Conservation (phyloP, 2,113 vertebrate genomes). For the Labeo rohita region DNA sequence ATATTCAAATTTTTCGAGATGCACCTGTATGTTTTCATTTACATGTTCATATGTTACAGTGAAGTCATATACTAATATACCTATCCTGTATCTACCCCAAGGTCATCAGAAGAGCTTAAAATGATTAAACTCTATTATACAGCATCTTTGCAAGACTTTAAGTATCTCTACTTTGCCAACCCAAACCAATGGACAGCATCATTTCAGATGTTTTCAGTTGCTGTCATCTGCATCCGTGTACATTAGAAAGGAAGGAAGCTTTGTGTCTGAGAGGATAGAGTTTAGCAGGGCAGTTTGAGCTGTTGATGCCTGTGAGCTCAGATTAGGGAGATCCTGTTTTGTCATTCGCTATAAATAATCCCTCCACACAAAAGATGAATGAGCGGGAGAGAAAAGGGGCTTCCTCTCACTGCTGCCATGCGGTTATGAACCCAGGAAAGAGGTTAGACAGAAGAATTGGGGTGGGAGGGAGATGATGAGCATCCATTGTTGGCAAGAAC, state of each 20-base stretch:
- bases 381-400: background rate
- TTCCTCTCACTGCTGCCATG: slow-evolving; percentile 35
- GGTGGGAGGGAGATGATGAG: background rate
- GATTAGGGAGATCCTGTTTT: slow-evolving; percentile 42
- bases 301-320: slow-evolving; percentile 8
- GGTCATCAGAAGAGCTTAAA: background rate
- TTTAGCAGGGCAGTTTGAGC: slow-evolving; percentile 6
- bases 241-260: slow-evolving; percentile 50
- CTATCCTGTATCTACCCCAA: background rate
- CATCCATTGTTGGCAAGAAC: background rate
- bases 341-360: slow-evolving; percentile 46
- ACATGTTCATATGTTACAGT: background rate
- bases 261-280: slow-evolving; percentile 42
- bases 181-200: background rate
- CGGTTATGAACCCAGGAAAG: slow-evolving; percentile 23
- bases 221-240: slow-evolving; percentile 48
- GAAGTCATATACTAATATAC: background rate
- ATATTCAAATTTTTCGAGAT: too few species aligned
- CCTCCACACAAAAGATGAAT: slow-evolving; percentile 36
- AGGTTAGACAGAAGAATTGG: slow-evolving; percentile 23
- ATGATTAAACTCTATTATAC: background rate
- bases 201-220: slow-evolving; percentile 52
- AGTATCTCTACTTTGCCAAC: background rate
- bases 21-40: background rate
- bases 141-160: background rate